phyloP scores from a whole-genome alignment of 2,888 invertebrate genomes.

The Agriotes lineatus region DNA sequence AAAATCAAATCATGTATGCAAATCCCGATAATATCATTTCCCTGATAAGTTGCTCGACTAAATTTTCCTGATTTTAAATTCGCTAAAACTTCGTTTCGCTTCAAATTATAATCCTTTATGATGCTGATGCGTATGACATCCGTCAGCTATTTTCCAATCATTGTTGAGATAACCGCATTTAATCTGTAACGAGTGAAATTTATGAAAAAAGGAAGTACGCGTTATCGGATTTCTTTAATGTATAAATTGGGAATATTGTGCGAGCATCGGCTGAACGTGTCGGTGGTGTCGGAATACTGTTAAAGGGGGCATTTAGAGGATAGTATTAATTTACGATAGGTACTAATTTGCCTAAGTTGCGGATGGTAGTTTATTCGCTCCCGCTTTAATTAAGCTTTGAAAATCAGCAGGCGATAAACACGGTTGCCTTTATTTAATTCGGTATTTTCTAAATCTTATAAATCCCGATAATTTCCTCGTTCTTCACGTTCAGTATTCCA shows the following conservation, averaged over 20 bases:
- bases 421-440: conserved; percentile 38
- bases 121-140: conserved; percentile 6
- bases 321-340: too few relatives aligned
- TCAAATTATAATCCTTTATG: conserved; percentile 7
- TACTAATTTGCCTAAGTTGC: background rate
- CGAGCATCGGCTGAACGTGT: too few relatives aligned
- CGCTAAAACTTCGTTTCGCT: conserved; percentile 9
- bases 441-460: conserved; percentile 45
- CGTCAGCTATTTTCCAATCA: conserved; percentile 1
- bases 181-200: too few relatives aligned
- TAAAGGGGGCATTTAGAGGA: too few relatives aligned
- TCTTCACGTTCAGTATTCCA: conserved; percentile 46
- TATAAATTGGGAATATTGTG: too few relatives aligned
- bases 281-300: too few relatives aligned
- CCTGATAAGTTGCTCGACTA: conserved; percentile 43
- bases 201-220: too few relatives aligned
- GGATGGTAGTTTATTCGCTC: background rate
- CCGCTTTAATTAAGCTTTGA: conserved; percentile 30
- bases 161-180: background rate
- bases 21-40: conserved; percentile 47
- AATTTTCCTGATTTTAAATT: conserved; percentile 42
- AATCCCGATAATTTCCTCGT: conserved; percentile 50
- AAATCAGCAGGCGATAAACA: conserved; percentile 36
- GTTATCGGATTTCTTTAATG: too few relatives aligned
- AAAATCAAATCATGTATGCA: conserved; percentile 51